These are phyloP conservation scores for Cheilosia urbana DNA, from an alignment of 2,888 invertebrate species.

Conservation along the genomic window DNA sequence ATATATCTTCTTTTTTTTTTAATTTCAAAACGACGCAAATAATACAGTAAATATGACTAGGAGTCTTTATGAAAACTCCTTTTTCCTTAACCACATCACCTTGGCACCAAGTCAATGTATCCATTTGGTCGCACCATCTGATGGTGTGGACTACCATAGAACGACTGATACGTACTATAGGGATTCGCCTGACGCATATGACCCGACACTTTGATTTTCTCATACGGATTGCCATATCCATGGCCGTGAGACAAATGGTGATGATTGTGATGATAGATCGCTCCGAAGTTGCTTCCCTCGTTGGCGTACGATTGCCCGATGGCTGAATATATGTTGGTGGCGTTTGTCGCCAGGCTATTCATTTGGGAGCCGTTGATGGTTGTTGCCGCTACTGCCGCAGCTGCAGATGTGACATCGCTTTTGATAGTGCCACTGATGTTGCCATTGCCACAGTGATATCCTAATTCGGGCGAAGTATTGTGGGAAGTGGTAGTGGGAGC, in stretches of 20 bases:
- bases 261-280: constrained; percentile 83
- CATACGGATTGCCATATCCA: constrained; percentile 82
- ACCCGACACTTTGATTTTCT: constrained; percentile 82
- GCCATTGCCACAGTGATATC: constrained; percentile 66
- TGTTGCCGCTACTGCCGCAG: constrained; percentile 63
- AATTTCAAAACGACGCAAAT: constrained; percentile 41
- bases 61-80: background rate
- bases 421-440: constrained; percentile 53
- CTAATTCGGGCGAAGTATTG: constrained; percentile 81
- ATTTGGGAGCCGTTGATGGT: constrained; percentile 71
- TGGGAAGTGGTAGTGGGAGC: constrained; percentile 77
- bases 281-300: constrained; percentile 83
- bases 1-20: constrained; percentile 37
- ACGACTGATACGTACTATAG: constrained; percentile 82
- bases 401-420: constrained; percentile 62
- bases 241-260: constrained; percentile 78
- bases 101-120: constrained; percentile 83
- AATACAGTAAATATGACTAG: constrained; percentile 30
- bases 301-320: constrained; percentile 82
- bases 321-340: constrained; percentile 81
- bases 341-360: constrained; percentile 75
- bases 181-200: constrained; percentile 78
- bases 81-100: constrained; percentile 77
- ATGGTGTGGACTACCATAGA: constrained; percentile 80
- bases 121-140: constrained; percentile 82